Conservation (phyloP, 2,113 vertebrate species). For the Hymenochirus boettgeri region DNA sequence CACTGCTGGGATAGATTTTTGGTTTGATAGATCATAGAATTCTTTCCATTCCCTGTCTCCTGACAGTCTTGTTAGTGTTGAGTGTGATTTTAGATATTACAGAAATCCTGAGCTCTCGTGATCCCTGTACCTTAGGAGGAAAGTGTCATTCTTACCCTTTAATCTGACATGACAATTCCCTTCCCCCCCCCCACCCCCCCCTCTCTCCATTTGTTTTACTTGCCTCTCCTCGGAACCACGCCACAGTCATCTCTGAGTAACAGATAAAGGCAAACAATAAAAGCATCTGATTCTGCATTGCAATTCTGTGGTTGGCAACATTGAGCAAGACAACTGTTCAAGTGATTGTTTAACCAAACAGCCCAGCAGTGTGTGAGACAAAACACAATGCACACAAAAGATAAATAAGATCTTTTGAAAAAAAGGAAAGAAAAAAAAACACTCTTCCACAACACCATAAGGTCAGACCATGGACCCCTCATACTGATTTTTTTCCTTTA, state of each 20-base stretch:
- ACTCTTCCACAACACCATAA: conserved; percentile 47
- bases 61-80: no score
- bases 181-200: no score
- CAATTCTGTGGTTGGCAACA: conserved; percentile 54
- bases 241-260: conserved; percentile 45
- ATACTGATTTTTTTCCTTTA: no score
- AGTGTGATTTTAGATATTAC: no score
- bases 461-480: conserved; percentile 28
- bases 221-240: conserved; percentile 29
- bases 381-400: conserved; percentile 48
- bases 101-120: no score
- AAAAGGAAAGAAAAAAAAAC: no score
- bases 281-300: conserved; percentile 52
- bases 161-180: no score
- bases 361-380: conserved; percentile 53
- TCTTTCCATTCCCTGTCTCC: no score
- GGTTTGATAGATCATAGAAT: no score
- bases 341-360: conserved; percentile 59
- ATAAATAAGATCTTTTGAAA: conserved; percentile 35
- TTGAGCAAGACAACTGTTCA: conserved; percentile 55
- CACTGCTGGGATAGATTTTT: no score
- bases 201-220: conserved; percentile 11
- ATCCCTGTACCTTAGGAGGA: no score
- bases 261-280: conserved; percentile 40
- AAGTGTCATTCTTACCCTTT: no score